Evolutionary conservation across 2,888 invertebrate species (phyloP), one percentile per base, ranked within the genome.

Genomic region (Frankliniella fusca): DNA sequence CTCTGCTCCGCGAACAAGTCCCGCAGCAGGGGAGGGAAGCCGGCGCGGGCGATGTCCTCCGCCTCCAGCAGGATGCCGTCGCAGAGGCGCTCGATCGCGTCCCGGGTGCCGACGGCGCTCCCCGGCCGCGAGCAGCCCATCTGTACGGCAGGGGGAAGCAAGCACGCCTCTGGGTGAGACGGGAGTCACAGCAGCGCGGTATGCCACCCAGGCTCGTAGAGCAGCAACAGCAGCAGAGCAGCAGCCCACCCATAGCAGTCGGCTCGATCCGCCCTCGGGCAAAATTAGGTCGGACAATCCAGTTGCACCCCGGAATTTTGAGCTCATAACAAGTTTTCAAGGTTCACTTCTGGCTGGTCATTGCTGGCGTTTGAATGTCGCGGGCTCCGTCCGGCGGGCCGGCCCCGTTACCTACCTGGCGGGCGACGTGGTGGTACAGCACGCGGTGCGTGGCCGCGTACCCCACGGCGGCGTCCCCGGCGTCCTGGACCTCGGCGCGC

Each of bases 1-100:
- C 70, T 76, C 23, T 76, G 70, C 70, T 76, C 70, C 23, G 70
- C 70, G 70, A 76, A 76, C 70, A 76, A 27, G 23, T 76, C 70
- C 70, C 70, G 23, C 70, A 76, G 27, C 23, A 76, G 70, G 23
- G 70, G 70, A 27, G 70, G 70, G 27, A 76, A 76, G 23, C 27
- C 23, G 70, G 70, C 70, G 70, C 27, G 8, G 70, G 70, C 70
- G 70, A 76, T 76, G 70, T 8, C 27, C 23, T 23, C 27, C 8
- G 70, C 70, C 70, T 76, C 70, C 23, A 23, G 9, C 70, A 76
- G 70, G 70, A 76, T 23, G 23, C 70, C 23, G 23, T 12, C 23
- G 70, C 70, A 76, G 11, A 76, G 70, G 70, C 27, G 70, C 70
- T 23, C 70, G 7, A 76, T 76, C 23, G 27, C 70, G 23, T 23